Conservation (phyloP, 2,113 vertebrate species). For the Phylloscopus trochilus region DNA sequence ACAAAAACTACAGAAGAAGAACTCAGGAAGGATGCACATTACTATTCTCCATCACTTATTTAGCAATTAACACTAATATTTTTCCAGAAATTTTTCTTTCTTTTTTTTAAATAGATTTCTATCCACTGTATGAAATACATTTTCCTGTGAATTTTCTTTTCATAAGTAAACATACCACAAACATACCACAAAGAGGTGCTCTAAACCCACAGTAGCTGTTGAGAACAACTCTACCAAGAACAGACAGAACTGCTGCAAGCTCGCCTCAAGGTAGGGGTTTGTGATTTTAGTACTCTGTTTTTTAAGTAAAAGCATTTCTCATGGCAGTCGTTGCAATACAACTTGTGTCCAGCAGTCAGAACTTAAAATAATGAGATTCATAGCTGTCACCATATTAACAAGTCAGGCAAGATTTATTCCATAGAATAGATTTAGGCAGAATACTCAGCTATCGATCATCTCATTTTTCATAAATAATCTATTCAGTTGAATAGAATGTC, state of each 20-base stretch:
- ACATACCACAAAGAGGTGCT: slow-evolving; percentile 78
- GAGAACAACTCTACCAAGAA: not conserved
- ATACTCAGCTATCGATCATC: slow-evolving; percentile 45
- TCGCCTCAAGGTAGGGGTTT: slow-evolving; percentile 34
- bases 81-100: not conserved
- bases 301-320: slow-evolving; percentile 24
- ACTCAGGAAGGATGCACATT: not conserved
- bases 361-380: slow-evolving; percentile 66
- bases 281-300: slow-evolving; percentile 56
- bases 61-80: not conserved
- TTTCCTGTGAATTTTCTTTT: not conserved
- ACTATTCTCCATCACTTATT: not conserved
- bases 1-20: not conserved
- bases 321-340: slow-evolving; percentile 43
- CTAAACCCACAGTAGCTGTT: slow-evolving; percentile 60
- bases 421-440: slow-evolving; percentile 32
- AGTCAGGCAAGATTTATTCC: slow-evolving; percentile 46
- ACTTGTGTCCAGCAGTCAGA: slow-evolving; percentile 56
- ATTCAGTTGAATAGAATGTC: slow-evolving; percentile 9
- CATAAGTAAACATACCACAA: not conserved
- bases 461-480: slow-evolving; percentile 58
- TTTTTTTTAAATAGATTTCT: not conserved
- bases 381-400: slow-evolving; percentile 53
- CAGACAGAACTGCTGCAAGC: slow-evolving; percentile 32
- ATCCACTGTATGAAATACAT: not conserved